These are phyloP conservation scores for Trichonephila clavipes DNA, from an alignment of 1,140 invertebrate genomes.

Conservation along the genomic window DNA sequence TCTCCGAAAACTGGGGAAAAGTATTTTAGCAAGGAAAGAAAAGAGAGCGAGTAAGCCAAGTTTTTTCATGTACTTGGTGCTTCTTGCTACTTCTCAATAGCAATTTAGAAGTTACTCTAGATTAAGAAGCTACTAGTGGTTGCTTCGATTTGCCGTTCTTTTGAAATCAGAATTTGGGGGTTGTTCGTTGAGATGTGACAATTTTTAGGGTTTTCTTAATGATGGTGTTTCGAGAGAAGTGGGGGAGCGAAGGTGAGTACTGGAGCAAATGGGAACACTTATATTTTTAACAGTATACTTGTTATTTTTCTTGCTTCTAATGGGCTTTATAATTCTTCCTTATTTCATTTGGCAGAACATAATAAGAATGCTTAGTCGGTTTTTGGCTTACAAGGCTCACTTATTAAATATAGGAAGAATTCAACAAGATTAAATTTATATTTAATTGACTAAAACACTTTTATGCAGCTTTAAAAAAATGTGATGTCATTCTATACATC, in stretches of 20 bases:
- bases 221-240: neutral
- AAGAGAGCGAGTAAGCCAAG: neutral
- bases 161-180: slow-evolving; percentile 20
- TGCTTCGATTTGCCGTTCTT: slow-evolving; percentile 41
- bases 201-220: slow-evolving; percentile 37
- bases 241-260: no score
- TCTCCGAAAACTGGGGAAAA: slow-evolving; percentile 51
- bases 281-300: neutral
- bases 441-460: no score
- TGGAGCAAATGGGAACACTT: neutral
- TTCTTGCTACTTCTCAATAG: slow-evolving; percentile 39
- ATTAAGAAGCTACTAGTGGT: slow-evolving; percentile 66
- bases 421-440: no score
- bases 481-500: no score
- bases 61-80: slow-evolving; percentile 51
- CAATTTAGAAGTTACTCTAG: slow-evolving; percentile 39
- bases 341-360: no score
- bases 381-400: no score
- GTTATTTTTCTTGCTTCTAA: neutral
- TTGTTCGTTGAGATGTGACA: neutral
- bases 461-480: no score
- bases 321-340: no score
- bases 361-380: no score
- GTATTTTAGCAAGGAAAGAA: slow-evolving; percentile 2
- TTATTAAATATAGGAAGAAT: no score